Conservation (phyloP, 2,113 vertebrate species). For the Cephalopholis sonnerati region DNA sequence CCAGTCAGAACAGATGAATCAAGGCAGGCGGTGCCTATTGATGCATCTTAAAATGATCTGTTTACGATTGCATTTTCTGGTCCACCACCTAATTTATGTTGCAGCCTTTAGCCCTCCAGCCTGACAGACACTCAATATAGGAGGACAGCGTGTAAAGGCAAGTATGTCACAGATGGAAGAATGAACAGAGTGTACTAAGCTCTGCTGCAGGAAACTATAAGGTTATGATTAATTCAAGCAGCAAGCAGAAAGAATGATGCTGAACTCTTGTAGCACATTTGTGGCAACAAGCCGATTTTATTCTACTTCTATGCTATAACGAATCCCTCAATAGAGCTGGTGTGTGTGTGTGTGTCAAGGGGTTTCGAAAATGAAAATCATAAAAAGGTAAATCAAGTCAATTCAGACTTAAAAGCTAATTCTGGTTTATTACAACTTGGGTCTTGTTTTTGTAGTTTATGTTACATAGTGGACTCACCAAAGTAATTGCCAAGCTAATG, state of each 20-base stretch:
- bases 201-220: conserved; percentile 43
- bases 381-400: conserved; percentile 25
- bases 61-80: conserved; percentile 31
- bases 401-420: conserved; percentile 11
- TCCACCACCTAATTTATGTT: conserved; percentile 24
- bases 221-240: conserved; percentile 39
- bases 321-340: conserved; percentile 3
- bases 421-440: neutral
- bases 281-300: conserved; percentile 7
- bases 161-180: conserved; percentile 36
- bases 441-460: neutral
- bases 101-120: conserved; percentile 1
- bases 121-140: conserved; percentile 14
- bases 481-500: conserved; percentile 20
- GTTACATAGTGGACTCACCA: neutral
- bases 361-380: neutral
- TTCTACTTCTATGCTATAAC: neutral
- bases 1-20: neutral
- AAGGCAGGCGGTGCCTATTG: neutral
- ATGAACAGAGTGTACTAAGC: conserved; percentile 3
- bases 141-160: conserved; percentile 28
- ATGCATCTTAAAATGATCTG: conserved; percentile 20
- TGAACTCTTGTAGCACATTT: conserved; percentile 32
- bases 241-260: conserved; percentile 11
- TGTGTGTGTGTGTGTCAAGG: neutral